Evolutionary conservation across 2,113 vertebrate genomes (phyloP).

Genomic region (Onychostoma macrolepis): DNA sequence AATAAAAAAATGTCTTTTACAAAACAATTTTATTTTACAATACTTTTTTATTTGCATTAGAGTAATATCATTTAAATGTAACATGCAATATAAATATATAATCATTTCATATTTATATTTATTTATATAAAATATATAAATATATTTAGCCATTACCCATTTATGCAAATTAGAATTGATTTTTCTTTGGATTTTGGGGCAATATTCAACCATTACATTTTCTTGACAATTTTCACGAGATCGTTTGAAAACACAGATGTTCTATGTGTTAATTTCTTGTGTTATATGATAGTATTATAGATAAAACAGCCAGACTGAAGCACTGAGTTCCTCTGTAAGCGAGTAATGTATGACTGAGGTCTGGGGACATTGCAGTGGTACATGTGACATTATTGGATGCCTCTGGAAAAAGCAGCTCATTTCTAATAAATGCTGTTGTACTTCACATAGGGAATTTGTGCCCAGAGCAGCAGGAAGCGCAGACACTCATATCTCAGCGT

Average conservation of each 20-base stretch:
- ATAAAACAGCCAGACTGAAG: not conserved
- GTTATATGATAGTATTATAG: not conserved
- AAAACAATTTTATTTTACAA: not conserved
- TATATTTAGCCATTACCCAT: too few relatives aligned
- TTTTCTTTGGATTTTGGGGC: not conserved
- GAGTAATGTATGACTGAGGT: not conserved
- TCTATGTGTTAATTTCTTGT: not conserved
- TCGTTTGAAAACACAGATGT: not conserved
- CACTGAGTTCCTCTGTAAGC: not conserved
- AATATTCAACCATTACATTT: not conserved
- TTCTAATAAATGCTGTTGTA: constrained; percentile 32
- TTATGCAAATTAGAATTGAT: not conserved
- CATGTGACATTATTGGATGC: constrained; percentile 28
- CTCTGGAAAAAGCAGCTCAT: constrained; percentile 24
- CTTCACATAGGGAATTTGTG: not conserved
- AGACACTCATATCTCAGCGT: constrained; percentile 18
- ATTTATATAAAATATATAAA: too few relatives aligned
- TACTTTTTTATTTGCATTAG: not conserved
- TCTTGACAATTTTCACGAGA: not conserved
- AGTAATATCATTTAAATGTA: not conserved
- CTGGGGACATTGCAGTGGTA: not conserved
- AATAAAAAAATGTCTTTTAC: not conserved
- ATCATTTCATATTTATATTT: too few relatives aligned
- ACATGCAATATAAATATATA: too few relatives aligned
- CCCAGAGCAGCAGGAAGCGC: not conserved